Evolutionary conservation across 1,140 invertebrate species (phyloP).

Genomic region (Varroa destructor): DNA sequence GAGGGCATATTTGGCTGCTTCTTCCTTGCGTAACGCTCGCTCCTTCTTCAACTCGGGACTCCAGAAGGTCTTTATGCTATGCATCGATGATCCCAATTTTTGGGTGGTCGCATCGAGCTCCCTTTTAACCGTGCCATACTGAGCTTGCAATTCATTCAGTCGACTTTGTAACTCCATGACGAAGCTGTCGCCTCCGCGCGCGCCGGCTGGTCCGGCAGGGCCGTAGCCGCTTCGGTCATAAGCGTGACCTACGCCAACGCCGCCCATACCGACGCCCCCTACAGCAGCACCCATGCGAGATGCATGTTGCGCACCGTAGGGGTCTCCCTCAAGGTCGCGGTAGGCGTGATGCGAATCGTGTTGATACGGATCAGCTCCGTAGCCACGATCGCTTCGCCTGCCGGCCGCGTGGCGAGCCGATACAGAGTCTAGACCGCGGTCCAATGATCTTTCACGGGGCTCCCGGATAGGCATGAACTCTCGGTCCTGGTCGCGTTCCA

Average conservation of each 20-base stretch:
- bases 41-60: conserved; percentile 98
- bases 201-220: conserved; percentile 23
- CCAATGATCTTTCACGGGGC: conserved; percentile 43
- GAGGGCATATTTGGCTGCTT: conserved; percentile 88
- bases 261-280: conserved; percentile 13
- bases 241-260: conserved; percentile 14
- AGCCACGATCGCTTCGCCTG: conserved; percentile 46
- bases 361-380: conserved; percentile 36
- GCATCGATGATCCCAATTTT: conserved; percentile 95
- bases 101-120: conserved; percentile 93
- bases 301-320: conserved; percentile 36
- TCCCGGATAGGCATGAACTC: conserved; percentile 68
- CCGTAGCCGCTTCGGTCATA: conserved; percentile 28
- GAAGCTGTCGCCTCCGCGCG: conserved; percentile 35
- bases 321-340: conserved; percentile 33
- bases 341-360: conserved; percentile 32
- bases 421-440: conserved; percentile 34
- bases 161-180: conserved; percentile 84
- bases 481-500: conserved; percentile 58
- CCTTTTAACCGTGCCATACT: conserved; percentile 86
- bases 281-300: conserved; percentile 26
- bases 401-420: conserved; percentile 32
- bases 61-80: conserved; percentile 99
- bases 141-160: conserved; percentile 85
- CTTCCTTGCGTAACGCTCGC: conserved; percentile 84